These are phyloP conservation scores for Rhinolophus ferrumequinum DNA, from an alignment of 2,113 vertebrate genomes.

Conservation along the genomic window DNA sequence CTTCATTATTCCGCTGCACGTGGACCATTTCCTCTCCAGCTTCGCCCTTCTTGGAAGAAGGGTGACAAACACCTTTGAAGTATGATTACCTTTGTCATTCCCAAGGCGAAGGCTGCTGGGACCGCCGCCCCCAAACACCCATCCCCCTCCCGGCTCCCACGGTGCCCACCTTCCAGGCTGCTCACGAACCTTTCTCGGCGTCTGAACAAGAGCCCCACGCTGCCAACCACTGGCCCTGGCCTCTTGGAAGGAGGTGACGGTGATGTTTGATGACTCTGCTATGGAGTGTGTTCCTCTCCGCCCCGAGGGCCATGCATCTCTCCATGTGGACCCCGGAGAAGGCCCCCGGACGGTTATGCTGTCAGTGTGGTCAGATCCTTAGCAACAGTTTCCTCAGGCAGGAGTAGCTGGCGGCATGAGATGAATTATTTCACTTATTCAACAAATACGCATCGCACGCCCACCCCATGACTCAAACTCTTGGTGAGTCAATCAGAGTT, in stretches of 20 bases:
- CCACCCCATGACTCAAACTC: fast-evolving
- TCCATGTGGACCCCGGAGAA: fast-evolving
- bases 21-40: neutral
- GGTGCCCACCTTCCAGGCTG: neutral
- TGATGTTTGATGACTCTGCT: fast-evolving
- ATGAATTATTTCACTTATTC: neutral
- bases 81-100: neutral
- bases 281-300: fast-evolving
- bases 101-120: neutral
- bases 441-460: fast-evolving
- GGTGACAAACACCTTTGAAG: neutral
- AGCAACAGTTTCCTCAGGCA: fast-evolving
- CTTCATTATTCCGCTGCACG: neutral
- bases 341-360: fast-evolving
- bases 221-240: fast-evolving
- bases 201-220: neutral
- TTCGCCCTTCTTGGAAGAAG: neutral
- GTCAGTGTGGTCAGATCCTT: fast-evolving
- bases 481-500: neutral
- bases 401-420: fast-evolving
- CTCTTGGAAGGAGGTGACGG: neutral
- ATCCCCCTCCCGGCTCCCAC: fast-evolving
- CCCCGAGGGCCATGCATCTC: fast-evolving
- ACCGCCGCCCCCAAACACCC: too few relatives aligned
- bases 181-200: fast-evolving